A percentile compares a stretch with the other conserved stretches of the same genome.
These are phyloP conservation scores for Folsomia candida DNA, from an alignment of 2,888 invertebrate genomes.

Conservation along the genomic window DNA sequence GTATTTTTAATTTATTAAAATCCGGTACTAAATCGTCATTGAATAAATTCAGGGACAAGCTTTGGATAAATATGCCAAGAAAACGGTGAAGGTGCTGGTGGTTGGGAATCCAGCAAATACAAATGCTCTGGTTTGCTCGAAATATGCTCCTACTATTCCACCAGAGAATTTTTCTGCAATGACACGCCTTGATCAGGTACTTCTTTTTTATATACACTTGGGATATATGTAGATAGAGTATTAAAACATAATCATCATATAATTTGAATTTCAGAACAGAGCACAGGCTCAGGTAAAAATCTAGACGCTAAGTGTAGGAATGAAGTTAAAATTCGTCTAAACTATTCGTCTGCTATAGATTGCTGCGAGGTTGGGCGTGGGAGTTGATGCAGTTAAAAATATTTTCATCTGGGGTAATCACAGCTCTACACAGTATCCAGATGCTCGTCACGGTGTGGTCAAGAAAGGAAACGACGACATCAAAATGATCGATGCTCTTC, in stretches of 20 bases:
- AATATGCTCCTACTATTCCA: slow-evolving; percentile 94
- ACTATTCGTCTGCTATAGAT: no score
- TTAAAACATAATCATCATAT: no score
- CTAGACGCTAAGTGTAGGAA: no score
- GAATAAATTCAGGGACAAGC: no score
- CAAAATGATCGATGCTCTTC: slow-evolving; percentile 68
- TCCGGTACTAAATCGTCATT: no score
- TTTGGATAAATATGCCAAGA: slow-evolving; percentile 82
- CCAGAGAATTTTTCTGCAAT: slow-evolving; percentile 95
- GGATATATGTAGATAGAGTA: no score
- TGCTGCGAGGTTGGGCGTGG: slow-evolving; percentile 55
- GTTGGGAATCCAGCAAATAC: slow-evolving; percentile 99
- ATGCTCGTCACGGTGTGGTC: slow-evolving; percentile 73
- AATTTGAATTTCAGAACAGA: no score
- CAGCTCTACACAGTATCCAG: slow-evolving; percentile 97
- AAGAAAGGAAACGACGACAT: slow-evolving; percentile 60
- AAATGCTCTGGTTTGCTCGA: slow-evolving; percentile 91
- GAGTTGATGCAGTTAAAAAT: slow-evolving; percentile 75
- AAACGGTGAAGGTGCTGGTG: slow-evolving; percentile 90
- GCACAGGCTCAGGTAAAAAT: slow-evolving; percentile 75
- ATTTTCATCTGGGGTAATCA: slow-evolving; percentile 99
- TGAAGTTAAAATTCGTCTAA: background rate
- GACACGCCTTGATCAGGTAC: slow-evolving; percentile 96
- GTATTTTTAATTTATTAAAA: no score
- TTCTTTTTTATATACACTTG: no score